Percentiles rank a stretch among this genome's conserved stretches.
phyloP scores from a whole-genome alignment of 2,113 vertebrate species.

The Candoia aspera region DNA sequence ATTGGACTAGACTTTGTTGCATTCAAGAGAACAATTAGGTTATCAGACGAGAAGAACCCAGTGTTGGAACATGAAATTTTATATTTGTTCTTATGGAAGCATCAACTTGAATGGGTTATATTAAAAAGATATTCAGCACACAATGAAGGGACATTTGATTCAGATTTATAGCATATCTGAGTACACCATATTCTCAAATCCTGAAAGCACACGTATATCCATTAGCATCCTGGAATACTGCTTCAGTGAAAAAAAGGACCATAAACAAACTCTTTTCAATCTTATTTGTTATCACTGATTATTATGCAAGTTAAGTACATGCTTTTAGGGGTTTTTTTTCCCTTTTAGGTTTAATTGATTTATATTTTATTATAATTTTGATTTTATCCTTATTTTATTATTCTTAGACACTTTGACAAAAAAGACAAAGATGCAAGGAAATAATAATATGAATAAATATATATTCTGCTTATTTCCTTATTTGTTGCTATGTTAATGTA shows the following conservation, averaged over 20 bases:
- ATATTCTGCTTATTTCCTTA: not conserved
- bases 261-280: not conserved
- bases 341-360: not conserved
- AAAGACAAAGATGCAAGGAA: not conserved
- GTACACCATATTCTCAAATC: not conserved
- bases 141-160: not conserved
- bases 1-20: not conserved
- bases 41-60: conserved; percentile 17
- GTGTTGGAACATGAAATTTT: conserved; percentile 20
- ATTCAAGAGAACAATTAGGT: not conserved
- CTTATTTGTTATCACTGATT: not conserved
- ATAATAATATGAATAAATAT: not conserved
- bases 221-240: not conserved
- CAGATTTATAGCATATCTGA: not conserved
- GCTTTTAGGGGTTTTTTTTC: not conserved
- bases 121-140: not conserved
- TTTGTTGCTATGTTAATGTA: not conserved
- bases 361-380: not conserved
- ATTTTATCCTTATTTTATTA: not conserved
- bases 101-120: not conserved
- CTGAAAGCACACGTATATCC: not conserved
- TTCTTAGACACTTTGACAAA: not conserved
- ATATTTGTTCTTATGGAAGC: not conserved
- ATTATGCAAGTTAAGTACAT: not conserved
- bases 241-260: not conserved